A percentile compares a stretch with the other conserved stretches of the same genome.
These are phyloP conservation scores for Agrenia bidenticulata DNA, from an alignment of 2,888 invertebrate genomes.

Conservation along the genomic window DNA sequence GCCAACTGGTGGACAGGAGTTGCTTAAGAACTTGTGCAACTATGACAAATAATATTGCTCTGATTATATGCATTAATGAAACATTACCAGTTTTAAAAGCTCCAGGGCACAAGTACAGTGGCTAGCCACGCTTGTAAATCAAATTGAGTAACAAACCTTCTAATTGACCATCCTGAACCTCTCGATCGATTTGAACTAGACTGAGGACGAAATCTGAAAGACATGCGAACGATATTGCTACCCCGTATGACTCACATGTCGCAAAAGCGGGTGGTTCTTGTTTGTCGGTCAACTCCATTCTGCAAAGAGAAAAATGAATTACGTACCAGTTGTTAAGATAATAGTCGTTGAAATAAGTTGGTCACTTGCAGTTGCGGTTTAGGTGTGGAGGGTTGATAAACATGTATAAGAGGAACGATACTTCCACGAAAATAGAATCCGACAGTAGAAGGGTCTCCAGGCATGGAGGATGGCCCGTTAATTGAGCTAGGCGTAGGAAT, in stretches of 20 bases:
- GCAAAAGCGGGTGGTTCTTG: conserved; percentile 88
- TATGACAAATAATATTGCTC: conserved; percentile 17
- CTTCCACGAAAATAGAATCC: conserved; percentile 92
- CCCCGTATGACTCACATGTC: conserved; percentile 84
- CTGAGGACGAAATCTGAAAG: conserved; percentile 82
- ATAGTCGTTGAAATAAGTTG: too few relatives aligned
- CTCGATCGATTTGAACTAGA: conserved; percentile 73
- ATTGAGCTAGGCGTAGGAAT: conserved; percentile 56
- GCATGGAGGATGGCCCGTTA: conserved; percentile 68
- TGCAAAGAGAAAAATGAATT: conserved; percentile 56
- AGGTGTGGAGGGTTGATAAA: conserved; percentile 80
- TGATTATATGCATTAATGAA: background rate
- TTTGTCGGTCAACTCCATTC: conserved; percentile 94
- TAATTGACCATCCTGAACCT: conserved; percentile 60
- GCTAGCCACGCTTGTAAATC: too few relatives aligned
- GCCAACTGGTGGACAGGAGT: conserved; percentile 91
- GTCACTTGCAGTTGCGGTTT: conserved; percentile 79
- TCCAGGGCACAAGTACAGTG: too few relatives aligned
- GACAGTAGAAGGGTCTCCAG: conserved; percentile 80
- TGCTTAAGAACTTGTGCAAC: conserved; percentile 58
- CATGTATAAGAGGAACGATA: conserved; percentile 85
- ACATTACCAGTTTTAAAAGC: too few relatives aligned
- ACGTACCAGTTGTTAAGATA: too few relatives aligned
- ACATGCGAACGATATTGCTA: conserved; percentile 92
- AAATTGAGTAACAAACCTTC: conserved; percentile 39